These are phyloP conservation scores for Petrocephalus schoutedeni DNA, from an alignment of 2,797 vertebrate genomes.

Conservation along the genomic window DNA sequence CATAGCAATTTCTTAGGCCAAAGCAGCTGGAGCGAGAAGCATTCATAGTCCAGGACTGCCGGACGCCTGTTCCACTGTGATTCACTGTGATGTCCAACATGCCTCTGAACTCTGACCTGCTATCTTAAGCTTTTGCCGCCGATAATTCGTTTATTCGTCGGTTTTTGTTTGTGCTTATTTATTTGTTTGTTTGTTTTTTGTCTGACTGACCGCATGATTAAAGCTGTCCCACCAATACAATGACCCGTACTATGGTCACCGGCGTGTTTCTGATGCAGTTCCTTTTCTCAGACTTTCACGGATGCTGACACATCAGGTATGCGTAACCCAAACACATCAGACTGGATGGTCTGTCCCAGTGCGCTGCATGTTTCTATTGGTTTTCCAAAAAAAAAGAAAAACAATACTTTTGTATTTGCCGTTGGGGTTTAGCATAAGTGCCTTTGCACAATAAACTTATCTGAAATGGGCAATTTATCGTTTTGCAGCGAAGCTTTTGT, in stretches of 20 bases:
- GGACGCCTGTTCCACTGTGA: neutral
- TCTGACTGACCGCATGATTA: neutral
- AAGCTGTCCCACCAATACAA: neutral
- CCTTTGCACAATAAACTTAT: conserved; percentile 8
- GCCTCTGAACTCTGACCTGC: neutral
- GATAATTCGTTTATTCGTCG: too few species aligned
- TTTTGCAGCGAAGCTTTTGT: conserved; percentile 12
- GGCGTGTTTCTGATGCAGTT: neutral
- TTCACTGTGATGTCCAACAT: neutral
- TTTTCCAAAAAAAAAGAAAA: conserved; percentile 8
- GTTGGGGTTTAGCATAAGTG: neutral
- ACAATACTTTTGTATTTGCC: neutral
- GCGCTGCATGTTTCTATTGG: neutral
- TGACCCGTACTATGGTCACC: neutral
- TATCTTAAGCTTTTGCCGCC: neutral
- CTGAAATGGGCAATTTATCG: neutral
- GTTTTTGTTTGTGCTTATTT: too few species aligned
- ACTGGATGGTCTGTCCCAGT: neutral
- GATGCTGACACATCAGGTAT: neutral
- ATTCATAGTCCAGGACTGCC: neutral
- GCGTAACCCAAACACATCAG: neutral
- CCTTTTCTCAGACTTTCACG: neutral
- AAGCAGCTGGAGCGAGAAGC: neutral
- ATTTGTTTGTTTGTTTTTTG: neutral
- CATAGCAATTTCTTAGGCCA: conserved; percentile 11